phyloP scores from a whole-genome alignment of 2,113 vertebrate genomes.

The Ardeotis arabs region DNA sequence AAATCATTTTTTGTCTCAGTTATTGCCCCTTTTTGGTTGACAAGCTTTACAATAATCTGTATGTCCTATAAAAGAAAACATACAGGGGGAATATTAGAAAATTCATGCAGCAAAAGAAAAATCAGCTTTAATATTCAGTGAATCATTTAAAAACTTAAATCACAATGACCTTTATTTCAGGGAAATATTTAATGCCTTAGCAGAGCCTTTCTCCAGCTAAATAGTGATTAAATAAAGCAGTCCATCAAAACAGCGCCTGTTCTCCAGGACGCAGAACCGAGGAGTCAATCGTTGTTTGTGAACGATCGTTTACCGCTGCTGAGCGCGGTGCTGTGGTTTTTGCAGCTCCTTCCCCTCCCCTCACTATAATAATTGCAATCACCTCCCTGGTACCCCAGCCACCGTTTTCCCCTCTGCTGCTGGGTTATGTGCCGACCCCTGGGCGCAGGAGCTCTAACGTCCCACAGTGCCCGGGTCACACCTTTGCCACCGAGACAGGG shows the following conservation, averaged over 20 bases:
- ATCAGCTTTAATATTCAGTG: slow-evolving; percentile 40
- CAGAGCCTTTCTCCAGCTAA: background rate
- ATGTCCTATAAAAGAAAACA: slow-evolving; percentile 2
- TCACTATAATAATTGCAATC: fast-evolving
- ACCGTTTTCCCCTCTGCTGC: fast-evolving
- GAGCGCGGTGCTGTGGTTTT: fast-evolving
- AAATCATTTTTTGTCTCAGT: background rate
- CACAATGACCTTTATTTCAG: slow-evolving; percentile 46
- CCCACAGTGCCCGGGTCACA: background rate
- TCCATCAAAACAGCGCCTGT: slow-evolving; percentile 44
- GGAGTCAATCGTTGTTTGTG: background rate
- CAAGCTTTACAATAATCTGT: slow-evolving; percentile 17
- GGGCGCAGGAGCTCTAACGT: fast-evolving
- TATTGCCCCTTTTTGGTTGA: slow-evolving; percentile 10
- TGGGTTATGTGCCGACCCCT: background rate
- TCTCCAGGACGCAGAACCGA: background rate
- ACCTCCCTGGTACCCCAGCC: fast-evolving
- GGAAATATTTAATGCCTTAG: slow-evolving; percentile 47
- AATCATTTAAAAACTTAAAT: slow-evolving; percentile 48
- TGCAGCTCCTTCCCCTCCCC: background rate
- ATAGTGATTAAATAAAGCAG: slow-evolving; percentile 42
- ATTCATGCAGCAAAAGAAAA: slow-evolving; percentile 19
- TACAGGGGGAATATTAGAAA: slow-evolving; percentile 21
- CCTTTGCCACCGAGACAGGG: background rate
- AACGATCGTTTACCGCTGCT: background rate